These are phyloP conservation scores for Aphelinus atriplicis DNA, from an alignment of 1,140 invertebrate genomes.

Conservation along the genomic window DNA sequence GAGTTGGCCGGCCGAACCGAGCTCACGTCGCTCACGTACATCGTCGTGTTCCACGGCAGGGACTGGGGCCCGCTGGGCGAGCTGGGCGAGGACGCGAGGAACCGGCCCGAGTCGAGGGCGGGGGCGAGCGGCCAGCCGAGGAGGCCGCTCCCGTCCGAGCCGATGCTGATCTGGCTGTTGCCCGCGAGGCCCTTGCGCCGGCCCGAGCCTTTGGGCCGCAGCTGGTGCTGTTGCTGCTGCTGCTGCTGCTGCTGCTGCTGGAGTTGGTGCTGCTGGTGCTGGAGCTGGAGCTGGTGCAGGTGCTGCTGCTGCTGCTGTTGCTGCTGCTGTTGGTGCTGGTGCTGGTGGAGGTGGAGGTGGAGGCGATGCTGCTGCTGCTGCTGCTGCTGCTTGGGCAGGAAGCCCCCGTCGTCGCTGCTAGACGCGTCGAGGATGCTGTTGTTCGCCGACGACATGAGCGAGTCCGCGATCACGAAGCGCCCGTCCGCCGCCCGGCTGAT, in stretches of 20 bases:
- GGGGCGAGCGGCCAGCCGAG: slow-evolving; percentile 48
- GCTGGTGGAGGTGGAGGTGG: not conserved
- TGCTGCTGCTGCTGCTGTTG: slow-evolving; percentile 75
- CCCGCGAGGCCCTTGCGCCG: slow-evolving; percentile 58
- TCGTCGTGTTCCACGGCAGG: slow-evolving; percentile 71
- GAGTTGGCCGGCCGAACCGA: slow-evolving; percentile 84
- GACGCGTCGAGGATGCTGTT: slow-evolving; percentile 75
- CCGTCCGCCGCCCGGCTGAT: slow-evolving; percentile 80
- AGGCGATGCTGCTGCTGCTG: too few relatives aligned
- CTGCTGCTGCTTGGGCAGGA: slow-evolving; percentile 65
- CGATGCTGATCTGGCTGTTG: slow-evolving; percentile 75
- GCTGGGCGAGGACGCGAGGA: slow-evolving; percentile 65
- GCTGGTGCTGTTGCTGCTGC: too few relatives aligned
- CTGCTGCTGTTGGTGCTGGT: slow-evolving; percentile 62
- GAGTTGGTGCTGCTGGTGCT: too few relatives aligned
- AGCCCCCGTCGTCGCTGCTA: slow-evolving; percentile 85
- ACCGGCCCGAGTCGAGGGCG: slow-evolving; percentile 52
- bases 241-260: too few relatives aligned
- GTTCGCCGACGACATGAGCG: slow-evolving; percentile 69
- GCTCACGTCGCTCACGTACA: slow-evolving; percentile 85
- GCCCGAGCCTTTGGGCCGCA: too few relatives aligned
- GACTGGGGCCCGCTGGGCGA: slow-evolving; percentile 60
- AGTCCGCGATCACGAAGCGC: slow-evolving; percentile 76
- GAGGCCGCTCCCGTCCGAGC: slow-evolving; percentile 73
- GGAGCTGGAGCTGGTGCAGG: slow-evolving; percentile 73